These are phyloP conservation scores for Hippoglossus hippoglossus DNA, from an alignment of 2,797 vertebrate species.

Conservation along the genomic window DNA sequence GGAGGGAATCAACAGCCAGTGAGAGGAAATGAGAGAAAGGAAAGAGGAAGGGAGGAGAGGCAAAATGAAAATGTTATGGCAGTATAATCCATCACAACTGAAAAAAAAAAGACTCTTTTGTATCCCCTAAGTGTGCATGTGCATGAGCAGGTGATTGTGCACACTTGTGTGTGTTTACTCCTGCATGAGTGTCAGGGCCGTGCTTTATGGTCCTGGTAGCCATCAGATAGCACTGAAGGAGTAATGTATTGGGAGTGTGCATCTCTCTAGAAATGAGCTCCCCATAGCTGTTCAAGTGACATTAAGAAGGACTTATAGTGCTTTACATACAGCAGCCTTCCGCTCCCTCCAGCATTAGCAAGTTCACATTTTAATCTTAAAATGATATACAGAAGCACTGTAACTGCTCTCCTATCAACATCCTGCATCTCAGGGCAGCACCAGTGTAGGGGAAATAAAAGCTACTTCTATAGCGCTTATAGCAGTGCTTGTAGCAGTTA, in stretches of 20 bases:
- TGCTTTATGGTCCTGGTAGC: slow-evolving; percentile 41
- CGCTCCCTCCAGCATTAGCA: slow-evolving; percentile 43
- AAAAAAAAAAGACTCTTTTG: slow-evolving; percentile 17
- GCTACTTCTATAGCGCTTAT: slow-evolving; percentile 8
- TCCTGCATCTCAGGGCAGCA: slow-evolving; percentile 16
- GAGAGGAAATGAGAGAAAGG: slow-evolving; percentile 29
- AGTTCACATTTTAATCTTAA: slow-evolving; percentile 56
- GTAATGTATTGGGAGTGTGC: slow-evolving; percentile 38
- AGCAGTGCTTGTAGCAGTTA: slow-evolving; percentile 10
- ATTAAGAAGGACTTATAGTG: slow-evolving; percentile 59
- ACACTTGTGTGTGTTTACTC: slow-evolving; percentile 23
- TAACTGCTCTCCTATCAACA: slow-evolving; percentile 35
- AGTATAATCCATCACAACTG: slow-evolving; percentile 32
- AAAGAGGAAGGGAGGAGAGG: slow-evolving; percentile 9
- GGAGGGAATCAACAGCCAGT: slow-evolving; percentile 15
- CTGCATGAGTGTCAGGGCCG: slow-evolving; percentile 28
- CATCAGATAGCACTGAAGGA: slow-evolving; percentile 42
- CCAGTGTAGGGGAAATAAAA: slow-evolving; percentile 27
- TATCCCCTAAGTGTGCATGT: slow-evolving; percentile 24
- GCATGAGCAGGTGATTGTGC: slow-evolving; percentile 21
- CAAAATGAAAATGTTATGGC: slow-evolving; percentile 40
- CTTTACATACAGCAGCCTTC: slow-evolving; percentile 49
- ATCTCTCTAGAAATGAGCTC: slow-evolving; percentile 55
- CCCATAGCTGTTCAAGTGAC: slow-evolving; percentile 34
- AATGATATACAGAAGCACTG: slow-evolving; percentile 41